Percentiles rank a stretch among this genome's conserved stretches.
These are phyloP conservation scores for Aquatica leii DNA, from an alignment of 2,888 invertebrate genomes.

Conservation along the genomic window DNA sequence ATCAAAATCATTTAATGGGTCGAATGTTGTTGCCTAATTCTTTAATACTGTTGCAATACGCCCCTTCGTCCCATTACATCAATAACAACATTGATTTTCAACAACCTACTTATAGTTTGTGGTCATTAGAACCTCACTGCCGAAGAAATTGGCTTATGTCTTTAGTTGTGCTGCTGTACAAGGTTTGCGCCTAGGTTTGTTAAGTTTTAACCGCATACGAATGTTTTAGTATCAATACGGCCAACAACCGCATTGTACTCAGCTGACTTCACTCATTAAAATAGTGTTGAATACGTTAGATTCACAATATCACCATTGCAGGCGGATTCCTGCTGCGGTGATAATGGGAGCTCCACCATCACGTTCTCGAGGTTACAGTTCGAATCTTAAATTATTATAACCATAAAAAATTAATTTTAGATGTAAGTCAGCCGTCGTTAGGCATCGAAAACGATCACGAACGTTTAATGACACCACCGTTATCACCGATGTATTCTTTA, in stretches of 20 bases:
- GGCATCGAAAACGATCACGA: slow-evolving; percentile 73
- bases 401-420: slow-evolving; percentile 60
- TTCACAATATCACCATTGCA: slow-evolving; percentile 90
- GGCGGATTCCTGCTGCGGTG: slow-evolving; percentile 81
- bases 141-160: slow-evolving; percentile 94
- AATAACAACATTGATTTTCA: slow-evolving; percentile 65
- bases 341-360: slow-evolving; percentile 76
- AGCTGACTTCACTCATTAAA: slow-evolving; percentile 82
- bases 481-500: slow-evolving; percentile 70
- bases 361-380: slow-evolving; percentile 68
- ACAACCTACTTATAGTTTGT: slow-evolving; percentile 83
- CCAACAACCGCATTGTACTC: slow-evolving; percentile 72
- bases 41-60: slow-evolving; percentile 80
- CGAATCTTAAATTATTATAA: background rate
- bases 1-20: slow-evolving; percentile 95
- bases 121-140: slow-evolving; percentile 86
- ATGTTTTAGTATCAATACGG: slow-evolving; percentile 75
- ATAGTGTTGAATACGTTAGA: slow-evolving; percentile 93
- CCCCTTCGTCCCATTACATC: slow-evolving; percentile 77
- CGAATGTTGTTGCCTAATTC: slow-evolving; percentile 87
- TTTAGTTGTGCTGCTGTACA: slow-evolving; percentile 91
- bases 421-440: slow-evolving; percentile 79
- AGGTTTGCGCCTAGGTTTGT: slow-evolving; percentile 73
- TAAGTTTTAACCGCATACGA: background rate
- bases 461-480: slow-evolving; percentile 65